Base-by-base conservation (phyloP, 2,797 vertebrate genomes). In the Oreortyx pictus region DNA sequence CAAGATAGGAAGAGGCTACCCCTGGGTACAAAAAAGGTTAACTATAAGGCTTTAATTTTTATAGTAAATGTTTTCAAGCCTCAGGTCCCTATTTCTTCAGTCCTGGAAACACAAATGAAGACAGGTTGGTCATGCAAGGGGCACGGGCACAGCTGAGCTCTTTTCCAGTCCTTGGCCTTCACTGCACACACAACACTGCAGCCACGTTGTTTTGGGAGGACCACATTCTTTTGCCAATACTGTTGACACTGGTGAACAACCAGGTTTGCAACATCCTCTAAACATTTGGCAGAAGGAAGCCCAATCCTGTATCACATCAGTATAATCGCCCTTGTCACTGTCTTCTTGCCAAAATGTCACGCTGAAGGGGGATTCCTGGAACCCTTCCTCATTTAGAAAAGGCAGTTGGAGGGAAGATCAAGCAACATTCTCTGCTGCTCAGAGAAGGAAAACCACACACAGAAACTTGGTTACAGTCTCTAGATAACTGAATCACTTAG, bases 111-210 rank as follows among this genome's bases (percentile, higher is more conserved):
- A 7, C 17, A 49, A 79, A 78, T 24, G 33, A 64, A 73, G 79
- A 60, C 4, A 89, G 52, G 19, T 10, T 76, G 49, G 57, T 29
- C 31, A 27, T 0, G 0, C n/a, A 7, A 2, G 1, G 12, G 73
- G 16, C 33, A 61, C 2, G 7, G n/a, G 6, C 65, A 59, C 7
- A 47, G 49, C 49, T 46, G 47, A 90, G 68, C 9, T 78, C 37
- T 61, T 29, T 74, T 37, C n/a, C 3, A 4, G 0, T 33, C 18
- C 13, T 25, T 24, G 68, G 15, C 8, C 70, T 65, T 86, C 44
- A 41, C 33, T 59, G 27, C 0, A 0, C 23, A 39, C n/a, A 66
- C 60, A 74, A 2, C 0, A 1, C n/a, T n/a, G 65, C 49, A 27
- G 25, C 35, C n/a, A 29, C 23, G 20, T 46, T 27, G 46, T n/a